Evolutionary conservation across 2,888 invertebrate species (phyloP).

Genomic region (Itoplectis maculator): DNA sequence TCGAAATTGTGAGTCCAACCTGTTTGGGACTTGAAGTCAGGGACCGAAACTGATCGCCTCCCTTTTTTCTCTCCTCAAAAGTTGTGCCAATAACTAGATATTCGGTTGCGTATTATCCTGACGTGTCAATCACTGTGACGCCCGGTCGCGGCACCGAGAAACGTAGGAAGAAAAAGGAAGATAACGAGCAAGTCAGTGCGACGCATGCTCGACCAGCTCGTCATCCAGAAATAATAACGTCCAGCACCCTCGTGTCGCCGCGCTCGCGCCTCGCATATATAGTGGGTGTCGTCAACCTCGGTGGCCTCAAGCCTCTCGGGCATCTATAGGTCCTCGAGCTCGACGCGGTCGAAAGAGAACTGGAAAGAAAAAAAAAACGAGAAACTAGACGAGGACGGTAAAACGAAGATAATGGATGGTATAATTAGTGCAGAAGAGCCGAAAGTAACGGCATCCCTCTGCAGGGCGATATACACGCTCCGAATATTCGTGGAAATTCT

Average conservation of each 20-base stretch:
- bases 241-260: constrained; percentile 20
- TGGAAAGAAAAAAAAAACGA: not conserved
- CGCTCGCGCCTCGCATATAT: too few relatives aligned
- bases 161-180: constrained; percentile 14
- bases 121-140: not conserved
- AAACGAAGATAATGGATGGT: constrained; percentile 37
- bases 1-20: too few relatives aligned
- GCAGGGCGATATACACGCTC: not conserved
- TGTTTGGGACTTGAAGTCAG: too few relatives aligned
- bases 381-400: not conserved
- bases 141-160: not conserved
- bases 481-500: not conserved
- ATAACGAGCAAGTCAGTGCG: constrained; percentile 13
- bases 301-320: constrained; percentile 9
- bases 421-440: constrained; percentile 15
- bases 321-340: constrained; percentile 25
- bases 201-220: constrained; percentile 45
- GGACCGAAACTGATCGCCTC: too few relatives aligned
- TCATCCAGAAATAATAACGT: constrained; percentile 65
- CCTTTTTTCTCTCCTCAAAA: not conserved
- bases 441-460: not conserved
- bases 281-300: constrained; percentile 59
- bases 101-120: not conserved
- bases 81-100: not conserved
- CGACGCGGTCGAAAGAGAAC: constrained; percentile 2